These are phyloP conservation scores for Arremon aurantiirostris DNA, from an alignment of 2,797 vertebrate species.

Conservation along the genomic window DNA sequence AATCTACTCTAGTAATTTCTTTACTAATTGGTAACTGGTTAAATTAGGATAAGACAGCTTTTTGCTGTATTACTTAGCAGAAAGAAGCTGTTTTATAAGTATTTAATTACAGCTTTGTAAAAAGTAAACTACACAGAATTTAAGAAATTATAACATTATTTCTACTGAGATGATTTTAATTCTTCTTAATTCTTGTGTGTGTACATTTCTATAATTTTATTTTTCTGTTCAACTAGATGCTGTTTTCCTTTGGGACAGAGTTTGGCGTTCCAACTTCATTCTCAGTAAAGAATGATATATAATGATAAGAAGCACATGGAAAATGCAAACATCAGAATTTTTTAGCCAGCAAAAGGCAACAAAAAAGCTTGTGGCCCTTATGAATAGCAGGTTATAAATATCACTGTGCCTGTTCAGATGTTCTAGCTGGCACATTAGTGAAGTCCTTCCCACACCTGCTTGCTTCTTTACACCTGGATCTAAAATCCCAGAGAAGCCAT, in stretches of 20 bases:
- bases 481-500: background rate
- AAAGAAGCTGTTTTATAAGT: background rate
- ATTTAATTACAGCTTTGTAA: background rate
- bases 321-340: background rate
- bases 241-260: background rate
- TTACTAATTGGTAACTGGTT: background rate
- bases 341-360: background rate
- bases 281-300: background rate
- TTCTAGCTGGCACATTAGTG: background rate
- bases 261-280: background rate
- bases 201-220: background rate
- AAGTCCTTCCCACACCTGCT: slow-evolving; percentile 17
- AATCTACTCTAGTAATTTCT: background rate
- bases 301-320: background rate
- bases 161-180: background rate
- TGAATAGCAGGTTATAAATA: background rate
- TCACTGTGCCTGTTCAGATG: background rate
- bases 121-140: background rate
- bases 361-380: background rate
- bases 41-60: background rate
- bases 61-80: background rate
- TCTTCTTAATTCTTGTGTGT: background rate
- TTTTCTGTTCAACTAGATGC: background rate
- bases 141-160: background rate
- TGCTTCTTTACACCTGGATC: background rate